Percentiles rank a stretch among this genome's conserved stretches.
Evolutionary conservation across 2,113 vertebrate genomes (phyloP).

Genomic region (Mungos mungo): DNA sequence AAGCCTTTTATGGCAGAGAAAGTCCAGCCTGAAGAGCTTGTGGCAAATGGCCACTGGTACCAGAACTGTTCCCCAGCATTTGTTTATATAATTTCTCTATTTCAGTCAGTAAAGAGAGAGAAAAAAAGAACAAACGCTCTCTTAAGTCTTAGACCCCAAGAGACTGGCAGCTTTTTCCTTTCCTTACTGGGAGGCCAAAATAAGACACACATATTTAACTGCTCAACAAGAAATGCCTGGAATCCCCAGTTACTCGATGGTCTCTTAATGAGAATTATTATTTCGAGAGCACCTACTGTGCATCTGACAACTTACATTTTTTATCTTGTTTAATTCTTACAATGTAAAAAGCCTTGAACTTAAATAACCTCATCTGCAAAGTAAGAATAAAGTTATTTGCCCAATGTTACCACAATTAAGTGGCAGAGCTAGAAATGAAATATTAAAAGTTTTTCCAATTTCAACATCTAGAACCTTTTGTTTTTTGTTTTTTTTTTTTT

Average conservation of each 20-base stretch:
- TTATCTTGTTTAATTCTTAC: constrained; percentile 37
- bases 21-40: constrained; percentile 48
- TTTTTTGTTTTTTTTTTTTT: too few species aligned
- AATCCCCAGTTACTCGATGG: background rate
- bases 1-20: constrained; percentile 78
- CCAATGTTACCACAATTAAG: background rate
- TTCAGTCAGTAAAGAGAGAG: constrained; percentile 52
- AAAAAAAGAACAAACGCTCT: constrained; percentile 67
- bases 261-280: background rate
- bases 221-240: constrained; percentile 40
- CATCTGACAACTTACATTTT: background rate
- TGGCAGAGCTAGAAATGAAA: constrained; percentile 19
- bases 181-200: constrained; percentile 76
- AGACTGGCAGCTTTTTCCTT: constrained; percentile 76
- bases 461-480: background rate
- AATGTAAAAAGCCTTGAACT: background rate
- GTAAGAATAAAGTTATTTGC: constrained; percentile 36
- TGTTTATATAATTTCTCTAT: constrained; percentile 76
- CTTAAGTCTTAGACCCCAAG: constrained; percentile 72
- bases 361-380: constrained; percentile 3
- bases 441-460: background rate
- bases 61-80: constrained; percentile 62
- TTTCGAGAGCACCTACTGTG: background rate
- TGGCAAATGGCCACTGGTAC: constrained; percentile 61
- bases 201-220: constrained; percentile 61